These are phyloP conservation scores for Oikopleura albicans DNA, from an alignment of 23 tunicate species.

Conservation along the genomic window DNA sequence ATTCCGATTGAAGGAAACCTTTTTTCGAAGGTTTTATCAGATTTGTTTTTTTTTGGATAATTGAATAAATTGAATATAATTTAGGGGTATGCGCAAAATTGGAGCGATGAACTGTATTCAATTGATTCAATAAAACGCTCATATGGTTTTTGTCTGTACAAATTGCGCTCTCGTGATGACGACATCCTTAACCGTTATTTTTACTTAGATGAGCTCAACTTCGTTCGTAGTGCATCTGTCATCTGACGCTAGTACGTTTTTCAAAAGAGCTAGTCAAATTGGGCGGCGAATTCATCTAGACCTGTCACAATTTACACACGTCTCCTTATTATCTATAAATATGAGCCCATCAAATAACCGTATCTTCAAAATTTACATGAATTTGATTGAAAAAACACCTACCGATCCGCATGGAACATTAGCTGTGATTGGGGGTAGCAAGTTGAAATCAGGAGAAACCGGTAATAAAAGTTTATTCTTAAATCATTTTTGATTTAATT, in stretches of 20 bases:
- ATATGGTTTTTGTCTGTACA: not conserved
- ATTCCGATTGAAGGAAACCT: not conserved
- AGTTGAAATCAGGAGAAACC: no score
- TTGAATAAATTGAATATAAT: no score
- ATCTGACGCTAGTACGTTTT: not conserved
- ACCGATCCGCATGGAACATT: not conserved
- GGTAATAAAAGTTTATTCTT: no score
- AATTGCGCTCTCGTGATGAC: not conserved
- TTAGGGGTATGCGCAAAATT: not conserved
- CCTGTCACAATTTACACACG: not conserved
- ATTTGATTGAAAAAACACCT: not conserved
- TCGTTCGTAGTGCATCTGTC: not conserved
- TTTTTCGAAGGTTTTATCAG: no score
- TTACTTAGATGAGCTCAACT: not conserved
- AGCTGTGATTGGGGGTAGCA: not conserved
- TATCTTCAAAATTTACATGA: not conserved
- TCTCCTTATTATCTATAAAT: not conserved
- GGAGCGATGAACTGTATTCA: not conserved
- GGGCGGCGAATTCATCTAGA: not conserved
- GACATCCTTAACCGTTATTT: not conserved
- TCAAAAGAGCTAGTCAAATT: not conserved
- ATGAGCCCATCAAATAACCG: no score
- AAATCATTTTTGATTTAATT: no score
- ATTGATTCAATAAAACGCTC: not conserved
- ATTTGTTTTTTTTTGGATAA: no score